phyloP scores from a whole-genome alignment of 2,797 vertebrate genomes.

The Erpetoichthys calabaricus region DNA sequence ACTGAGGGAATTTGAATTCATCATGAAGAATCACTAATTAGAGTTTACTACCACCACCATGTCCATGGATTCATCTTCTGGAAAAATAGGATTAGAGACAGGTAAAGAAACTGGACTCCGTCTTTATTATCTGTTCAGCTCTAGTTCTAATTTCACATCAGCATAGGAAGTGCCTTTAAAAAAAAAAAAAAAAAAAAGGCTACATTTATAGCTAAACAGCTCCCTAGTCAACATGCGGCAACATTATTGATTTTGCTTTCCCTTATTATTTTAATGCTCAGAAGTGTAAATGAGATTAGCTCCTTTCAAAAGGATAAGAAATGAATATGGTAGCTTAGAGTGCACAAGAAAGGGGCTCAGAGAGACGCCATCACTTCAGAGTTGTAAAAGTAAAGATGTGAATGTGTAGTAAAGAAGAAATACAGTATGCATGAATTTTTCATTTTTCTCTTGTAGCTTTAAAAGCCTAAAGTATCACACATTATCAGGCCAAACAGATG shows the following conservation, averaged over 20 bases:
- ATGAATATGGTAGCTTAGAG: not conserved
- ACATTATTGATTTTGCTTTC: conserved; percentile 1
- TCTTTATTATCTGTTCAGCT: no score
- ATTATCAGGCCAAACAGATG: no score
- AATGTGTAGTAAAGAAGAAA: not conserved
- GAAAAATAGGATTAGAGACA: no score
- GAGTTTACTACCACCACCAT: no score
- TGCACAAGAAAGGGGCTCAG: not conserved
- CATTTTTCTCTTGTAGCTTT: not conserved
- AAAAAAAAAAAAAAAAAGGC: no score
- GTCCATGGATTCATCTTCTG: no score
- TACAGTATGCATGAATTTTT: not conserved
- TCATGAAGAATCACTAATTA: no score
- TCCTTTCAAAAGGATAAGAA: not conserved
- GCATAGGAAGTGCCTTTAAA: no score
- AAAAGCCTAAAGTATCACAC: not conserved
- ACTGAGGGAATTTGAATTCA: no score
- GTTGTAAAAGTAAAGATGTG: not conserved
- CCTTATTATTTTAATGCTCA: not conserved
- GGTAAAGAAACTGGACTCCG: no score
- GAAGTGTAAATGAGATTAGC: conserved; percentile 3
- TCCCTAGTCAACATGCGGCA: not conserved
- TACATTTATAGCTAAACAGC: not conserved
- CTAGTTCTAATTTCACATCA: no score
- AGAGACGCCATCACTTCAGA: not conserved